Evolutionary conservation across 1,140 invertebrate genomes (phyloP).

Genomic region (Heliconius eleuchia): DNA sequence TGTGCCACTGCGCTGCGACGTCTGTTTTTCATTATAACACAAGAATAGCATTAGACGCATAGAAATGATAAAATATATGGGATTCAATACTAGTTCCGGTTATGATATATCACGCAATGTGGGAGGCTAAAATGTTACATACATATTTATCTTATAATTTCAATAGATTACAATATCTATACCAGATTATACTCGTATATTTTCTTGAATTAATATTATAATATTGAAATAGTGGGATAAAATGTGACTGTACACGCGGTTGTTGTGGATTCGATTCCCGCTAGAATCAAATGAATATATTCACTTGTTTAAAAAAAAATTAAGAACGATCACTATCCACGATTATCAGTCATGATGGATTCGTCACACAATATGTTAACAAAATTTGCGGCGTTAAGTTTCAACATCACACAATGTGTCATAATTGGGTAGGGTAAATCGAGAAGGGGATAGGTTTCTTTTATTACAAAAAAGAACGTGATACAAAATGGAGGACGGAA

Average conservation of each 20-base stretch:
- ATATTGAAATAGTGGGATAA: no score
- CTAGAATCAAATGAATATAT: no score
- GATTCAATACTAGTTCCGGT: conserved; percentile 32
- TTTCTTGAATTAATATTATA: background rate
- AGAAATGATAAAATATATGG: conserved; percentile 33
- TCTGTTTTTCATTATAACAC: background rate
- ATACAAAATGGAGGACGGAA: no score
- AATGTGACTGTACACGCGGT: no score
- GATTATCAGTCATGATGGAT: no score
- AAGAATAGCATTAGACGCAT: background rate
- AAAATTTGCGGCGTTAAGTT: background rate
- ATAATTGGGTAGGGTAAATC: no score
- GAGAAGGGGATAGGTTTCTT: no score
- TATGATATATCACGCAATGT: conserved; percentile 38
- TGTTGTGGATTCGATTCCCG: no score
- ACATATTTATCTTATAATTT: background rate
- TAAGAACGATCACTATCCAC: no score
- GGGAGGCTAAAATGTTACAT: conserved; percentile 29
- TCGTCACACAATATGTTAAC: no score
- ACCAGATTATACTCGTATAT: background rate
- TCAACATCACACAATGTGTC: background rate
- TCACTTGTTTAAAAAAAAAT: no score
- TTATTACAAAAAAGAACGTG: no score
- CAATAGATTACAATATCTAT: background rate
- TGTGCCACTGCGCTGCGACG: background rate